These are phyloP conservation scores for Macrobrachium nipponense DNA, from an alignment of 1,140 invertebrate species.

Conservation along the genomic window DNA sequence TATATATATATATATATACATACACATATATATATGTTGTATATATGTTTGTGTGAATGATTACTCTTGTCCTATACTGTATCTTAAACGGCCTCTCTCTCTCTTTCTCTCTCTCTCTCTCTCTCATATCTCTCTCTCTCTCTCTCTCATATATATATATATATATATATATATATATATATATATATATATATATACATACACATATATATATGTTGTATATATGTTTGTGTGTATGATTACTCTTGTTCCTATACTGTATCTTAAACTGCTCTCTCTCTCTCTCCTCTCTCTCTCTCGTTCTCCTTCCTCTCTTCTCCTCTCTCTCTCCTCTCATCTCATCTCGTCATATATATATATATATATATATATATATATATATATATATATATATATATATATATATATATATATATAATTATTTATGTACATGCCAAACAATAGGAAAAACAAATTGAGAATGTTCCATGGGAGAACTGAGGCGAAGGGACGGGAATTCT, in stretches of 20 bases:
- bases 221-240: no score
- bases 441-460: constrained; percentile 11
- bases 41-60: constrained; percentile 1
- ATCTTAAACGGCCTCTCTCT: not conserved
- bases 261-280: no score
- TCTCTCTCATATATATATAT: no score
- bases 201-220: no score
- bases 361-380: no score
- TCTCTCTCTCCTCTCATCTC: constrained; percentile 12
- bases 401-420: not conserved
- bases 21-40: not conserved
- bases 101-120: constrained; percentile 4
- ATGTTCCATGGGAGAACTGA: no score
- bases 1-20: not conserved
- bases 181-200: no score
- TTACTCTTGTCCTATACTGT: not conserved
- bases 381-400: no score
- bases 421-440: not conserved
- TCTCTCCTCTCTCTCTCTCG: constrained; percentile 4
- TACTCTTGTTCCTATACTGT: no score
- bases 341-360: not conserved
- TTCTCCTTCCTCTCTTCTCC: constrained; percentile 3
- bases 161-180: no score
- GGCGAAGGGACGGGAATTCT: not conserved
- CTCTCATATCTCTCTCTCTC: constrained; percentile 28